phyloP scores from a whole-genome alignment of 2,113 vertebrate species.

The Dermatemys mawii region DNA sequence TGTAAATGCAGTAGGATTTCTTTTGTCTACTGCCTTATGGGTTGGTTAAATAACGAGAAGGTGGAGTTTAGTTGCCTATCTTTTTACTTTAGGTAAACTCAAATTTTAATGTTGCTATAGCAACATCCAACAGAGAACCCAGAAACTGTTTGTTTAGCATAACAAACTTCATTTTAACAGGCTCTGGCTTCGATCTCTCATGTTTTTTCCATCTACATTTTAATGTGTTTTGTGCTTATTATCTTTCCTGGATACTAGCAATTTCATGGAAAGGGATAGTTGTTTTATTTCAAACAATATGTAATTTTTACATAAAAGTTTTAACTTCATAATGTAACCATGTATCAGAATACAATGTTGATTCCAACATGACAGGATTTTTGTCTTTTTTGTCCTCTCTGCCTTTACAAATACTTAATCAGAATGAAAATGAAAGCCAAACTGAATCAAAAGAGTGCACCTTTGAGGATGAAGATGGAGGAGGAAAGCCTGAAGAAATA shows the following conservation, averaged over 20 bases:
- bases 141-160: constrained; percentile 40
- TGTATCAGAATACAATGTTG: constrained; percentile 7
- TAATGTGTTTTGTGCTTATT: not conserved
- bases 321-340: constrained; percentile 1
- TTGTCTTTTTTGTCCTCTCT: constrained; percentile 89
- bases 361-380: constrained; percentile 87
- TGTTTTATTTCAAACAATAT: constrained; percentile 53
- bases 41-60: constrained; percentile 47
- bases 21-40: constrained; percentile 32
- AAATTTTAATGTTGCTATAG: constrained; percentile 82
- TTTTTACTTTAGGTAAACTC: constrained; percentile 64
- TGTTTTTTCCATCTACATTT: not conserved
- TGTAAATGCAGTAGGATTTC: constrained; percentile 9
- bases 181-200: constrained; percentile 39
- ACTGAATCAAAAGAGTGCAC: constrained; percentile 37
- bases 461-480: constrained; percentile 60
- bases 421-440: constrained; percentile 72
- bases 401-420: constrained; percentile 81
- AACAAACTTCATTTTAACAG: constrained; percentile 49
- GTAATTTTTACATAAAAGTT: constrained; percentile 2
- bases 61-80: constrained; percentile 45
- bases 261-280: constrained; percentile 32
- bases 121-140: constrained; percentile 71
- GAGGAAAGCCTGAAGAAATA: constrained; percentile 65
- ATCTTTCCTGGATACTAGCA: constrained; percentile 44